These are phyloP conservation scores for Phytoseiulus persimilis DNA, from an alignment of 2,888 invertebrate genomes.

Conservation along the genomic window DNA sequence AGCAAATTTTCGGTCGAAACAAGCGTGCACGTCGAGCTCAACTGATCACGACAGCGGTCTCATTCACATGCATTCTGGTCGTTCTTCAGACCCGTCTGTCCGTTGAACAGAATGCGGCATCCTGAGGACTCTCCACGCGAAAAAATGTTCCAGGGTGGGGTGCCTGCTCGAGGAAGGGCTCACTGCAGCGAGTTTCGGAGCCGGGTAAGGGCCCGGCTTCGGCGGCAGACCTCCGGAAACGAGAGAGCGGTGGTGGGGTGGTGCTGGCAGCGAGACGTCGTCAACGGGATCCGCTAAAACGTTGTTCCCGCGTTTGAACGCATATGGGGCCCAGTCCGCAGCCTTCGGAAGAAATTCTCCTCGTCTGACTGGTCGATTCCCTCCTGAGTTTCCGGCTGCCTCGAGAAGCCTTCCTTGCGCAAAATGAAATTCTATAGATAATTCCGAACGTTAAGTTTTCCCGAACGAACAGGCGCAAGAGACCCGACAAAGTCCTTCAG, in stretches of 20 bases:
- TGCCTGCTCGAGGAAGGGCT: not conserved
- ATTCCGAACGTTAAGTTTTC: no score
- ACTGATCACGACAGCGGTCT: not conserved
- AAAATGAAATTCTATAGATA: no score
- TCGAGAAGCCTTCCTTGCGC: no score
- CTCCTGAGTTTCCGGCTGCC: no score
- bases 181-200: not conserved
- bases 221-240: not conserved
- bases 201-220: not conserved
- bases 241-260: constrained; percentile 5
- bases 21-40: not conserved
- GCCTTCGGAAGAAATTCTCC: not conserved
- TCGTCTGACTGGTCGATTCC: not conserved
- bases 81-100: not conserved
- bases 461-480: no score
- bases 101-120: not conserved
- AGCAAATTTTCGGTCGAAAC: not conserved
- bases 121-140: not conserved
- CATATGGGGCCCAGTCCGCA: not conserved
- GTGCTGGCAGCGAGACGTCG: not conserved
- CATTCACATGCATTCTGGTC: not conserved
- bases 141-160: not conserved
- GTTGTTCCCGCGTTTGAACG: not conserved
- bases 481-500: no score
- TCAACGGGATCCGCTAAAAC: not conserved